Percentiles rank a stretch among this genome's conserved stretches.
These are phyloP conservation scores for Podargus strigoides DNA, from an alignment of 2,797 vertebrate species.

Conservation along the genomic window DNA sequence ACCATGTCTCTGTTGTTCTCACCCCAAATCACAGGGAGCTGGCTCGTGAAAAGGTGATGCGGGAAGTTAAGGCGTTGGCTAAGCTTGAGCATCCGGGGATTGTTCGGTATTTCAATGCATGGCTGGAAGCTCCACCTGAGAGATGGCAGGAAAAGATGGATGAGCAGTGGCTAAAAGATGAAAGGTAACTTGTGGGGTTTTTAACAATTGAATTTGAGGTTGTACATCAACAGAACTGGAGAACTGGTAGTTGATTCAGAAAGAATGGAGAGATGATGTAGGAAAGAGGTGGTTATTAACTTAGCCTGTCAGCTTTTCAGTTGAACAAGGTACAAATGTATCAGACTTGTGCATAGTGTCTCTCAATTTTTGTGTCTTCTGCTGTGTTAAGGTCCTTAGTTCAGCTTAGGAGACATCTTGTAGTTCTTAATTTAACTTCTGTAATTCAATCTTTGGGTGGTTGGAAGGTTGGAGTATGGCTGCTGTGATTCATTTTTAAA, in stretches of 20 bases:
- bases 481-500: background rate
- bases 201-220: background rate
- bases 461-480: background rate
- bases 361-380: background rate
- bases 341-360: background rate
- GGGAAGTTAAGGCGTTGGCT: conserved; percentile 95
- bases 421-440: background rate
- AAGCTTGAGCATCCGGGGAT: conserved; percentile 97
- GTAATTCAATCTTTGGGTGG: background rate
- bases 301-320: background rate
- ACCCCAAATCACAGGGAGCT: conserved; percentile 77
- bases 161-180: conserved; percentile 91
- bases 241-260: background rate
- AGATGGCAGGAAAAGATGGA: conserved; percentile 98
- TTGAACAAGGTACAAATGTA: background rate
- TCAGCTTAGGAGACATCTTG: background rate
- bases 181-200: conserved; percentile 75
- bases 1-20: background rate
- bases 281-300: background rate
- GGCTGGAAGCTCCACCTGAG: conserved; percentile 95
- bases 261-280: background rate
- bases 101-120: conserved; percentile 98
- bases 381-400: background rate
- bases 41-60: conserved; percentile 97
- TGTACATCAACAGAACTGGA: background rate